phyloP scores from a whole-genome alignment of 2,888 invertebrate species.

The Macrosoma leucophasiata region DNA sequence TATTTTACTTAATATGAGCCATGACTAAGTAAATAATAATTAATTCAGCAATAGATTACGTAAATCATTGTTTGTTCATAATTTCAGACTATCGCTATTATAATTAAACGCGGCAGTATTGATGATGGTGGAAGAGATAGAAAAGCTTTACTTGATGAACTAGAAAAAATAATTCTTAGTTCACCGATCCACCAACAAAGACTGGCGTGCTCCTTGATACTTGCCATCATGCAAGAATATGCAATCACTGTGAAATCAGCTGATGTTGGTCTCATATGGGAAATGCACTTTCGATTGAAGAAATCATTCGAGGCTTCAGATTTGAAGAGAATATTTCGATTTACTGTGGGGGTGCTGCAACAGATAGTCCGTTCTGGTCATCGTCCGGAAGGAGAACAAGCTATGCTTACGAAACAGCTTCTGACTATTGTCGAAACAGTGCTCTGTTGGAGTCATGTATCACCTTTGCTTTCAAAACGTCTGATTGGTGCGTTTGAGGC shows the following conservation, averaged over 20 bases:
- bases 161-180: constrained; percentile 86
- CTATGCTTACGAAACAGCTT: constrained; percentile 79
- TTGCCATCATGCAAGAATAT: constrained; percentile 91
- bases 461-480: constrained; percentile 79
- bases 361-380: constrained; percentile 61
- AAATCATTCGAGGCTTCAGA: constrained; percentile 88
- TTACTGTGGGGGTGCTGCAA: constrained; percentile 61
- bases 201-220: constrained; percentile 88
- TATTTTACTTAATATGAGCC: too few species aligned
- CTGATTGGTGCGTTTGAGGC: constrained; percentile 82
- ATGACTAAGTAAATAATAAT: too few species aligned
- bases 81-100: constrained; percentile 86
- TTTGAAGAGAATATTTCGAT: constrained; percentile 84
- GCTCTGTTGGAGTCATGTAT: constrained; percentile 88
- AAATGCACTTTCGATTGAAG: constrained; percentile 89
- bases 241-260: constrained; percentile 89
- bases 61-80: constrained; percentile 22
- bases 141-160: constrained; percentile 80
- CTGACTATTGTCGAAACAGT: constrained; percentile 87
- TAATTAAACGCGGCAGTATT: constrained; percentile 88
- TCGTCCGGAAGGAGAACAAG: constrained; percentile 67
- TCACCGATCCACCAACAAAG: constrained; percentile 86
- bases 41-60: too few species aligned
- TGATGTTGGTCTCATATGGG: constrained; percentile 92
- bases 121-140: constrained; percentile 83